Base-by-base conservation (phyloP, 2,113 vertebrate genomes). In the Sialia sialis region DNA sequence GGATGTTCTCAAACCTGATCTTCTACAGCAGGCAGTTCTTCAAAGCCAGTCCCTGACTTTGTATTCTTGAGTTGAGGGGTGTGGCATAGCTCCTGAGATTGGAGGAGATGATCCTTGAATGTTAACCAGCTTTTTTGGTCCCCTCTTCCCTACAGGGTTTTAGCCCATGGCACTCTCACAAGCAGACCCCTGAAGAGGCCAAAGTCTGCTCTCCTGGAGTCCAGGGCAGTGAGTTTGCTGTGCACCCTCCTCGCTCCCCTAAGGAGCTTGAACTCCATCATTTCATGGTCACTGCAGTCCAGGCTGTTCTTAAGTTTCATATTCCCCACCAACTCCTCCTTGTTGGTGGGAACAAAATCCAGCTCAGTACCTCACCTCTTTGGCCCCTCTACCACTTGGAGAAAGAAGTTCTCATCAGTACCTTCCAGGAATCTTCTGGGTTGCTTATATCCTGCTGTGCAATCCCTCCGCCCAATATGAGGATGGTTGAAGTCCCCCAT, bases 181-280 rank as follows among this genome's bases (percentile, higher is more conserved):
- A n/a, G 43, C 16, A 58, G 32, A 63, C 30, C 6, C 10, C 32
- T 56, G 49, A 43, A 51, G 13, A 70, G 13, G 2, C 18, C 32
- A n/a, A 55, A 70, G 1, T 44, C 36, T 38, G 10, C 12, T 56
- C 13, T 77, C 19, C 27, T 72, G 49, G n/a, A 44, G 11, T 22
- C 19, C 16, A 38, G 36, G 36, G 6, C 19, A 38, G 16, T 29
- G 18, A 84, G 5, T 14, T 43, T 55, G 11, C 32, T 76, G 21
- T 27, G 26, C 8, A 30, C 4, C 27, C 7, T 21, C 21, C 41
- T n/a, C 1, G 0, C 10, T 26, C 22, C 7, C 13, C 30, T 48
- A 52, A 59, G n/a, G 21, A 59, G 32, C 20, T 48, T 66, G 38
- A 73, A 34, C 11, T 66, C 14, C 15, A 79, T 4, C 10, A 46